Evolutionary conservation across 2,797 vertebrate species (phyloP), one percentile per base, ranked within the genome.

Genomic region (Sebastes iracundus): DNA sequence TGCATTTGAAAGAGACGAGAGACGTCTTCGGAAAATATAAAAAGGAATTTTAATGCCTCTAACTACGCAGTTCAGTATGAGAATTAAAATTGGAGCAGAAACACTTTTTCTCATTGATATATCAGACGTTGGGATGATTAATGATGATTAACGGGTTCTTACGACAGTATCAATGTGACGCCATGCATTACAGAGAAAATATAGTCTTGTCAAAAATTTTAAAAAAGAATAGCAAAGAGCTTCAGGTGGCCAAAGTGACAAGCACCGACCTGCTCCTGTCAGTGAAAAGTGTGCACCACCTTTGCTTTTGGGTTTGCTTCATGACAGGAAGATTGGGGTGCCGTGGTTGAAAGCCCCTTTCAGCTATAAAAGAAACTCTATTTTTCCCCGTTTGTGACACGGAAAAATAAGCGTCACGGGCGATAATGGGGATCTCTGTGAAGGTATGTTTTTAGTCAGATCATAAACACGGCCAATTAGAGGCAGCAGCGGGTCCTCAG

Each of bases 321-420:
- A 18, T 91, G 93, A 93, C 93, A 92, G 58, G 88, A 93, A 92
- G 89, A 94, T 93, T 94, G 88, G 68, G 28, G 85, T 72, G 86
- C 77, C 5, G 77, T 7, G 49, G 78, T 81, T 92, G 85, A 91
- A 90, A 92, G 87, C 81, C 86, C 77, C 82, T 91, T 88, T 90
- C 72, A 83, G 67, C 68, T 64, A 70, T 77, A 87, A 72, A 68
- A 72, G 68, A 87, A 85, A 81, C 71, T 77, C 84, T 72, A 82
- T 12, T 42, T 64, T 18, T 72, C 88, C 38, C 16, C 28, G 65
- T 75, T 79, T 84, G 79, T 83, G 84, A 84, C 80, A 82, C 3
- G 5, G 71, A 84, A 79, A 86, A 87, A 81, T 73, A 79, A 87
- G 87, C 75, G 49, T 87, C 79, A 81, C 52, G 7, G 75, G 68